phyloP scores from a whole-genome alignment of 2,113 vertebrate species.

The Helogale parvula region DNA sequence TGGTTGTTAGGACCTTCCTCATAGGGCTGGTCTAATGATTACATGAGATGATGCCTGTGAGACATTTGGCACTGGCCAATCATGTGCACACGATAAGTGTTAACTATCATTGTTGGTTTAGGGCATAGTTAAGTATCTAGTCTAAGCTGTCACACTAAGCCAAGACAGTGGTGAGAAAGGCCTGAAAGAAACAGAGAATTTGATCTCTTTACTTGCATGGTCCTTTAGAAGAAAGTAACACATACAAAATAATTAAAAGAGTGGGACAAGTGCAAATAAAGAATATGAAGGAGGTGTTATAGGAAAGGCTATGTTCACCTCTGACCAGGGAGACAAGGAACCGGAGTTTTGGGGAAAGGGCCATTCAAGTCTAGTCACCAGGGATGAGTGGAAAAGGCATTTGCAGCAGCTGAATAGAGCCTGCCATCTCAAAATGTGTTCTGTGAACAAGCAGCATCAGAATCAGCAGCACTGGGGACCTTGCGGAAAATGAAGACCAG shows the following conservation, averaged over 20 bases:
- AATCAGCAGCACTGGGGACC: background rate
- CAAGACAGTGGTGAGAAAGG: background rate
- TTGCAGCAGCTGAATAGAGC: background rate
- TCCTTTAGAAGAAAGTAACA: background rate
- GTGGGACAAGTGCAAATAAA: background rate
- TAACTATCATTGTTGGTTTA: background rate
- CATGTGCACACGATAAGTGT: background rate
- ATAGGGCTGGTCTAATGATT: background rate
- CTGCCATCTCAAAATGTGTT: background rate
- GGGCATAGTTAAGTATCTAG: background rate
- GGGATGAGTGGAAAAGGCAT: background rate
- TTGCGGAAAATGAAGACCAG: background rate
- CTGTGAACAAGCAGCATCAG: background rate
- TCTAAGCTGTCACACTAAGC: background rate
- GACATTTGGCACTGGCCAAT: background rate
- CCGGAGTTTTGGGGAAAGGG: background rate
- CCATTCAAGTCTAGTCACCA: background rate
- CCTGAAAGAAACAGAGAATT: background rate
- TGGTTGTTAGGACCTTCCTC: background rate
- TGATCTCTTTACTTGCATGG: background rate
- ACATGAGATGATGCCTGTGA: background rate
- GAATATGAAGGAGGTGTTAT: background rate
- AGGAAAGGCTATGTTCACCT: background rate
- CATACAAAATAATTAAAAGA: background rate
- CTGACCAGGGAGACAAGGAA: background rate